Evolutionary conservation across 2,113 vertebrate species (phyloP), one percentile per base, ranked within the genome.

Genomic region (Forbesichthys agassizii): DNA sequence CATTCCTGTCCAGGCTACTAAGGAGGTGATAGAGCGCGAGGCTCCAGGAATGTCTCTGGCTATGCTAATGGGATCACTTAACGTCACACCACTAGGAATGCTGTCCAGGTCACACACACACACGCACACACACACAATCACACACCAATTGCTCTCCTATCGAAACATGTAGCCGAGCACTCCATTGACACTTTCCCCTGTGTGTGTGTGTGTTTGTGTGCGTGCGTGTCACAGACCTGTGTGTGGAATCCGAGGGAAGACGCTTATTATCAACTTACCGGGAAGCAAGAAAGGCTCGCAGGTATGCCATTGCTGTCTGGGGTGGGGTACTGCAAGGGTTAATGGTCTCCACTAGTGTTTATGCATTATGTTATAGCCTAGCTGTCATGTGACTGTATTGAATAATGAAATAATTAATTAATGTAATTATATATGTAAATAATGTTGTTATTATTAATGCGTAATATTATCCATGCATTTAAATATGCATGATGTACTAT

Each of bases 221-320:
- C 66, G 18, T 53, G 33, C 69, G 56, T 36, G 68, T 48, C 20
- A 64, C 91, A 99, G 98, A 88, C 98, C 98, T 72, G 97, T 99
- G 60, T 99, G 98, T 90, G 98, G 98, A 83, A 99, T 99, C 85
- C 93, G 98, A 91, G 98, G 98, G 58, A 99, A 99, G 91, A 99
- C 98, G 68, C 96, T 99, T 78, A 98, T 99, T 91, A 99, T 99
- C 85, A 99, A 99, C 90, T 89, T 99, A 78, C 98, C 98, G 86
- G 98, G 98, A 92, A 99, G 97, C 93, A 99, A 98, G 94, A 99
- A 99, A 93, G 98, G 98, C 73, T 99, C 98, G 92, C 97, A 99
- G 97, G 98, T 99, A 94, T 93, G 93, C 36, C 36, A 42, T 42
- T 8, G 7, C 36, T 42, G 36, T 5, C 36, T 8, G 36, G 36